phyloP scores from a whole-genome alignment of 2,888 invertebrate genomes.

The Pelosia muscerda region DNA sequence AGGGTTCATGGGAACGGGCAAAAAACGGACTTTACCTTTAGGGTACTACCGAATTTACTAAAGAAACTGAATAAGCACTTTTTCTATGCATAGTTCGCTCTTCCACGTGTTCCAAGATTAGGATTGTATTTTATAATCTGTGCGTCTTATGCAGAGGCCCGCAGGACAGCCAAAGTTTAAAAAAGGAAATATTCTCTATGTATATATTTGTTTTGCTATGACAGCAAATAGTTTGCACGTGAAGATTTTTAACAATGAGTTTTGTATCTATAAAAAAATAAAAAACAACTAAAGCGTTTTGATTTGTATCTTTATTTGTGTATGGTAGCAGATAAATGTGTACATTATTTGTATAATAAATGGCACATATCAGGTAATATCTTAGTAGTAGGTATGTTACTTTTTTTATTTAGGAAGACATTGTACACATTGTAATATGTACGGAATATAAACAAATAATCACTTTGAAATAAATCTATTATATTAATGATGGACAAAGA shows the following conservation, averaged over 20 bases:
- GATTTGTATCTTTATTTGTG: not conserved
- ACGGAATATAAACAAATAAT: too few species aligned
- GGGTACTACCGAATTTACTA: slow-evolving; percentile 72
- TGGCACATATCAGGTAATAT: too few species aligned
- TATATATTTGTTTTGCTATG: slow-evolving; percentile 53
- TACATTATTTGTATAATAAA: not conserved
- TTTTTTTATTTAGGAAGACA: too few species aligned
- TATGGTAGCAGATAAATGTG: not conserved
- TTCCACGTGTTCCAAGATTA: slow-evolving; percentile 83
- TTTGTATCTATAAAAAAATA: slow-evolving; percentile 7
- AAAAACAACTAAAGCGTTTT: not conserved
- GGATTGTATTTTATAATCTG: slow-evolving; percentile 73
- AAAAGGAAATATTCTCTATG: slow-evolving; percentile 47
- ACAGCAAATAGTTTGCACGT: slow-evolving; percentile 35
- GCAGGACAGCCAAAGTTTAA: slow-evolving; percentile 31
- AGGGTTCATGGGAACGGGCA: slow-evolving; percentile 85
- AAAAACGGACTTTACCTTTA: slow-evolving; percentile 81
- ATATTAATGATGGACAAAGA: too few species aligned
- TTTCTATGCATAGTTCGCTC: slow-evolving; percentile 71
- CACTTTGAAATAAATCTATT: too few species aligned
- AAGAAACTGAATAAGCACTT: slow-evolving; percentile 83
- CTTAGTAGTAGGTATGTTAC: too few species aligned
- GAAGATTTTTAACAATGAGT: slow-evolving; percentile 23
- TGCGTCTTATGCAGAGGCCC: slow-evolving; percentile 64
- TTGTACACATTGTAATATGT: too few species aligned